Base-by-base conservation (phyloP, 2,888 invertebrate genomes). In the Phoronis australis region DNA sequence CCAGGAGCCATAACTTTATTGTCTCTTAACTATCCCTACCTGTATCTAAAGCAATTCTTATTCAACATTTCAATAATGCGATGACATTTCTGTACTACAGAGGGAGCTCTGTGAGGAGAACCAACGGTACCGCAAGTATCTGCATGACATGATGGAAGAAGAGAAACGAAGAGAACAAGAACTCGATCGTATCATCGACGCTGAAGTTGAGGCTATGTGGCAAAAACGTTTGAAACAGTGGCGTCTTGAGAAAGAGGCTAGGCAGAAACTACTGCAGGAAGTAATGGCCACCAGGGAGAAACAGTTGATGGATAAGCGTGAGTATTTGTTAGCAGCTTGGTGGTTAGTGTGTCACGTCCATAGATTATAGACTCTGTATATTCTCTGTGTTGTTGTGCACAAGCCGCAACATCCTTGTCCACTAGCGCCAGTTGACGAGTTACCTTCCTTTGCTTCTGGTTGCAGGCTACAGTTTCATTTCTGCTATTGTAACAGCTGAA, bases 121-220 rank as follows among this genome's bases (percentile, higher is more conserved):
- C 51, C 55, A 59, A 3, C 56, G 68, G 12, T 76, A 75, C 54
- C 50, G 75, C 25, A 68, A 71, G 12, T 73, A 76, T 51, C 60
- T 75, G 42, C 47, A 56, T 21, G 65, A 68, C 48, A 46, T 75
- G 47, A 61, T 65, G 46, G 68, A 65, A 47, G 69, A 74, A 49
- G 73, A 75, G 53, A 56, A 56, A 47, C 45, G 42, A n/a, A 61
- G 64, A 39, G 73, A 76, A 57, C 52, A 50, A 15, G 71, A 74
- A 48, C 61, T 75, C 18, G 74, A 76, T 49, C 50, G 52, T 4
- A 54, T 75, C 42, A 66, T 71, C 39, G 65, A 73, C 37, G 60
- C 57, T 35, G 75, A 76, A 53, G 66, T 73, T 24, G 73, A 76
- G 58, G 66, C 70, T 44, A 68, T 65, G 56, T 75, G 75, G 75